These are phyloP conservation scores for Brachionus koreanus DNA, from an alignment of 1,140 invertebrate genomes.

Conservation along the genomic window DNA sequence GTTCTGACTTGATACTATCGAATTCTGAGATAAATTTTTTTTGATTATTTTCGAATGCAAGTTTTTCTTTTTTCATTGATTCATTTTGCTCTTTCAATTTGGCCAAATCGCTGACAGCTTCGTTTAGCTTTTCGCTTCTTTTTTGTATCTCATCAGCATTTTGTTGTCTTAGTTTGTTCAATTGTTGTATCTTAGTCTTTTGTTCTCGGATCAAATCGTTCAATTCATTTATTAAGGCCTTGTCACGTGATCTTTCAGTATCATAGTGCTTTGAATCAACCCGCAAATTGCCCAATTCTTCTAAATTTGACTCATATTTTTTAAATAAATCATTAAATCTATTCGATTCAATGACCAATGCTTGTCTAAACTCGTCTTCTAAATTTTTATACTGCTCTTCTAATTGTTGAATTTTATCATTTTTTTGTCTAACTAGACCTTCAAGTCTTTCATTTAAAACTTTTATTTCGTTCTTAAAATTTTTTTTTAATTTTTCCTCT, in stretches of 20 bases:
- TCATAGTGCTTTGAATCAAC: conserved; percentile 5
- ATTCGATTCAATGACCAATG: conserved; percentile 21
- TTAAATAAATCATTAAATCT: conserved; percentile 29
- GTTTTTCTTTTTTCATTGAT: conserved; percentile 21
- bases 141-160: conserved; percentile 6
- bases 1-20: background rate
- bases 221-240: conserved; percentile 19
- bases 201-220: conserved; percentile 38
- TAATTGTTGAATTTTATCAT: background rate
- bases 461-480: background rate
- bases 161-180: conserved; percentile 15
- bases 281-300: background rate
- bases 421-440: background rate
- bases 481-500: conserved; percentile 24
- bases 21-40: background rate
- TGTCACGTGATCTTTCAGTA: background rate
- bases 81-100: conserved; percentile 16
- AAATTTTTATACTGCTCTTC: conserved; percentile 18
- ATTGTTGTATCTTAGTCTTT: conserved; percentile 8
- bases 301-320: background rate
- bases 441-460: background rate
- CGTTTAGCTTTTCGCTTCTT: background rate
- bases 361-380: conserved; percentile 30
- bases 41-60: background rate
- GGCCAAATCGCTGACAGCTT: conserved; percentile 26